Evolutionary conservation across 2,888 invertebrate species (phyloP), one percentile per base, ranked within the genome.

Genomic region (Drosophila leonis): DNA sequence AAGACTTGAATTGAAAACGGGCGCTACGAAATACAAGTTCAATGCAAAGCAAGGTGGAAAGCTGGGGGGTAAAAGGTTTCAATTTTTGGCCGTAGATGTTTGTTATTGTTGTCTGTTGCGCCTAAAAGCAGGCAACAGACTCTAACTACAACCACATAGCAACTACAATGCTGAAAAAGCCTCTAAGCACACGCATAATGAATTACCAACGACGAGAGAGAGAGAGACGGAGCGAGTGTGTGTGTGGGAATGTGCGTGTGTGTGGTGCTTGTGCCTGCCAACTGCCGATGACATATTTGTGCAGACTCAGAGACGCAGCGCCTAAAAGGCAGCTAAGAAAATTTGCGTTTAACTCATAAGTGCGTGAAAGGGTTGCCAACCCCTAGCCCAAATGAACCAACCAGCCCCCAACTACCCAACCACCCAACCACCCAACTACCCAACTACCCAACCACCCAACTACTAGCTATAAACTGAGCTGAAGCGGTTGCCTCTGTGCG

Each of bases 271-370:
- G 41, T 65, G 72, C 72, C 74, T 73, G 76, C 80, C 75, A 64
- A 81, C 85, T 88, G 85, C 73, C 80, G 88, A 78, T 90, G 91
- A 91, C 90, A 90, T 90, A 92, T 91, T 91, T 88, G 90, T 87
- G 82, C 78, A 90, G 91, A 90, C 90, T 42, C 67, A 51, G 74
- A 76, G 44, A 46, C 66, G 27, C 42, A 59, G 89, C 81, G 83
- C 91, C 91, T 91, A 90, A 90, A 87, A 91, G 83, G 75, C 90
- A 90, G 90, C 83, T 84, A 89, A 91, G 91, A 90, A 91, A 90
- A 88, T 91, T 90, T 90, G 76, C 83, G 88, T 90, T 89, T 90
- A 82, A 90, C 81, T 90, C 90, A 86, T 90, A 90, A 90, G 90
- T 86, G 90, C 85, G 90, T 85, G 69, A 90, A 85, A 85, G 90